Evolutionary conservation across 2,888 invertebrate genomes (phyloP), one percentile per base, ranked within the genome.

Genomic region (Tetramorium bicarinatum): DNA sequence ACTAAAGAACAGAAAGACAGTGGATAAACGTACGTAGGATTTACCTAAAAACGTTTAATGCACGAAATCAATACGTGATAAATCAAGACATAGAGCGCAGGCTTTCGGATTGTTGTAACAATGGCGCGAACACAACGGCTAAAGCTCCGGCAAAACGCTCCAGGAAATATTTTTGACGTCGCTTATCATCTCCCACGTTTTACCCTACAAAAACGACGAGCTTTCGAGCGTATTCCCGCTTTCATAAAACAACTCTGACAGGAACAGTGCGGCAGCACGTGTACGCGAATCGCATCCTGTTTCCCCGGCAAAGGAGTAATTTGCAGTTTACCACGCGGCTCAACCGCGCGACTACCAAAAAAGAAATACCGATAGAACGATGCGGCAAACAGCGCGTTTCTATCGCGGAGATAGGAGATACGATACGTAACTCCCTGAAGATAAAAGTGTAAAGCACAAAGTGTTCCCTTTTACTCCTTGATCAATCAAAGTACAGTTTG

Each of bases 131-230:
- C 11, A 54, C 54, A 34, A 18, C 56, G 18, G 61, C 29, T 66
- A 69, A 82, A 75, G 69, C 44, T 38, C 21, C 59, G 47, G n/a
- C 79, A 18, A 47, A 88, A 75, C 79, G 90, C 87, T 88, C 44
- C 49, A 83, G 87, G 85, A 91, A 90, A 90, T 89, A 91, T 90
- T 90, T 91, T 88, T 87, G 84, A 87, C 85, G 86, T 85, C 88
- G 90, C 84, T 91, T 87, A 87, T 85, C 88, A 88, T 85, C 77
- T 87, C 89, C 86, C 79, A 86, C 88, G 84, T 87, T 88, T 67
- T 61, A 76, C 85, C 88, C 88, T 90, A 90, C 86, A 88, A 88
- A 87, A 82, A 88, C 86, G 86, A 80, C 85, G 72, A 80, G 86
- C 88, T 89, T 83, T 87, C 86, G 87, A 85, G 88, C 87, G 85